These are phyloP conservation scores for Ditylenchus dipsaci DNA, from an alignment of 1,140 invertebrate species.

Conservation along the genomic window DNA sequence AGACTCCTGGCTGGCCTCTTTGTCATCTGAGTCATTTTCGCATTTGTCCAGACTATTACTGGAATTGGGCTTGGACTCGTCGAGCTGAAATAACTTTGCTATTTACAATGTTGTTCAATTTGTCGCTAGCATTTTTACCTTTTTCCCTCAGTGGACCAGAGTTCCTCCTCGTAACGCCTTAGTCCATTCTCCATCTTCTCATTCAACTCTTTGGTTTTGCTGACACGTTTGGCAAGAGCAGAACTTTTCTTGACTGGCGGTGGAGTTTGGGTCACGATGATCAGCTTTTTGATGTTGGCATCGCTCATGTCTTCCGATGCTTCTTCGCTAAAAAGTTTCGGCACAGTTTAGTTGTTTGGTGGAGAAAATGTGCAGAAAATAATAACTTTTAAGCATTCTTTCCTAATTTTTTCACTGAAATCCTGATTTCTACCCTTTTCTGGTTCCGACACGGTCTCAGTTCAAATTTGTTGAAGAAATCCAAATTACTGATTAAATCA, in stretches of 20 bases:
- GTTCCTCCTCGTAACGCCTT: constrained; percentile 84
- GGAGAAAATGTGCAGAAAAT: too few species aligned
- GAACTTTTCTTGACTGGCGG: constrained; percentile 57
- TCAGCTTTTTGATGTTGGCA: constrained; percentile 61
- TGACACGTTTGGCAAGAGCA: background rate
- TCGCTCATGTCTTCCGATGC: constrained; percentile 23
- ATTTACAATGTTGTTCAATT: too few species aligned
- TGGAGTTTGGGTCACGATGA: constrained; percentile 84
- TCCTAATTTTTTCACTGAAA: too few species aligned
- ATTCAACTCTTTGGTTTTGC: constrained; percentile 70
- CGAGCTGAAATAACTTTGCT: background rate
- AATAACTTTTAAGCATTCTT: too few species aligned
- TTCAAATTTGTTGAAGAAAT: too few species aligned
- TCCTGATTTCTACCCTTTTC: too few species aligned
- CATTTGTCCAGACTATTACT: background rate
- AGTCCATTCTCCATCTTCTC: constrained; percentile 95
- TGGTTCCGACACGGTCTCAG: too few species aligned
- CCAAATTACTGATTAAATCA: too few species aligned
- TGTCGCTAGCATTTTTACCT: too few species aligned
- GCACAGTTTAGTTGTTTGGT: constrained; percentile 46
- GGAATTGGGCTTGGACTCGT: background rate
- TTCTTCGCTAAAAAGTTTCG: constrained; percentile 26
- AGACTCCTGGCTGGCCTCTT: constrained; percentile 9
- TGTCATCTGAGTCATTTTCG: constrained; percentile 8
- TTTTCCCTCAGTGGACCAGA: constrained; percentile 64